Base-by-base conservation (phyloP, 2,113 vertebrate species). In the Megatriorchis doriae region DNA sequence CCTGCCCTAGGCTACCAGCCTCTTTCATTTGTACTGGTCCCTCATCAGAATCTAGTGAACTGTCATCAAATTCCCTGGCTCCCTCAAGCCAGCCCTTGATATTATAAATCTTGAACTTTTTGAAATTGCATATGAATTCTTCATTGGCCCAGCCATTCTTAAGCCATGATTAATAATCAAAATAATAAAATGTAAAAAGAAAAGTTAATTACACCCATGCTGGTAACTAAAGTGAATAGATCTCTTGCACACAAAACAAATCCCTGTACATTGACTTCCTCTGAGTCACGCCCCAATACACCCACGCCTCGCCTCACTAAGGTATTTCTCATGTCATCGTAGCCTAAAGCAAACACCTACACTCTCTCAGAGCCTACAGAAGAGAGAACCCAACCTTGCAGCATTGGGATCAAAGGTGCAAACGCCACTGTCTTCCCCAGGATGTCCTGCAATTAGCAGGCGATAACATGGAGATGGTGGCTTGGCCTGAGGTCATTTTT, bases 241-340 rank as follows among this genome's bases (percentile, higher is more conserved):
- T 92, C 75, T 97, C 97, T 94, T 94, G 94, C 97, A 98, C 91
- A 96, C 92, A 95, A 95, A 97, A 93, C 94, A 97, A 98, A 97
- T 93, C 97, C 97, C 97, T 95, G 92, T 96, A 96, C 87, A 86
- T 79, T 96, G 94, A 97, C 97, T 98, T 98, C 97, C 97, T 98
- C 95, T 93, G 93, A 59, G 97, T 96, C 98, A 98, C 97, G 86
- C 98, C 98, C 97, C 94, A 97, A 52, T 98, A 97, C 97, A 96
- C 97, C 97, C 98, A 95, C 94, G 77, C 98, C 98, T 98, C 98
- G 50, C 98, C 98, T 98, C 81, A 67, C 96, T 96, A 59, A 98
- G 97, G 98, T 98, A 98, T 98, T 98, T 93, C 63, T 91, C 97
- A 94, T 98, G 98, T 97, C 98, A 98, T 98, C 85, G 3, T 98